These are phyloP conservation scores for Lophochroa leadbeateri DNA, from an alignment of 2,113 vertebrate species.

Conservation along the genomic window DNA sequence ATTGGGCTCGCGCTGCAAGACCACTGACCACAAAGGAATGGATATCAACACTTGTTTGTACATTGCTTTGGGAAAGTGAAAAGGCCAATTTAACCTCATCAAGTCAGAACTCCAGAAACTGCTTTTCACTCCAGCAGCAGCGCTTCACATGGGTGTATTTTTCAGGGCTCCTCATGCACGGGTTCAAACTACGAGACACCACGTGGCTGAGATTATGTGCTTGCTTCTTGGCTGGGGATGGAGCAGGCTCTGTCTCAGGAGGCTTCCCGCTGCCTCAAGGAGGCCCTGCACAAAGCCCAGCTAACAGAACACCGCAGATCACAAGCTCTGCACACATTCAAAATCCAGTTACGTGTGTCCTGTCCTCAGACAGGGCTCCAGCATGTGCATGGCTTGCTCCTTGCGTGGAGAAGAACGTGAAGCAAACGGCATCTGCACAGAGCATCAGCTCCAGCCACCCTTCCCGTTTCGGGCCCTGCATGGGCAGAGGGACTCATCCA, in stretches of 20 bases:
- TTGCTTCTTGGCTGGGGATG: not conserved
- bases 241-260: not conserved
- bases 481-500: not conserved
- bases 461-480: not conserved
- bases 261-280: too few species aligned
- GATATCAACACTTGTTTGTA: not conserved
- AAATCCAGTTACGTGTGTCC: too few species aligned
- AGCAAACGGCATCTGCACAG: not conserved
- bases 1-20: accelerated
- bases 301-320: too few species aligned
- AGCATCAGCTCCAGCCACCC: too few species aligned
- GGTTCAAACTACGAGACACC: not conserved
- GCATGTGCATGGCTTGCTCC: accelerated
- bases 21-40: not conserved
- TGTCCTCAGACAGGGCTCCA: not conserved
- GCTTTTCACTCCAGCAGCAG: not conserved
- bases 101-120: not conserved
- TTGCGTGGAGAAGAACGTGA: not conserved
- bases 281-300: not conserved
- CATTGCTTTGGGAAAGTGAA: not conserved
- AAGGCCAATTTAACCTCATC: not conserved
- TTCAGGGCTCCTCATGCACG: accelerated
- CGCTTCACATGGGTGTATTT: not conserved
- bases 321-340: too few species aligned
- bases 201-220: accelerated